Base-by-base conservation (phyloP, 1,140 invertebrate species). In the Oscheius sp. region DNA sequence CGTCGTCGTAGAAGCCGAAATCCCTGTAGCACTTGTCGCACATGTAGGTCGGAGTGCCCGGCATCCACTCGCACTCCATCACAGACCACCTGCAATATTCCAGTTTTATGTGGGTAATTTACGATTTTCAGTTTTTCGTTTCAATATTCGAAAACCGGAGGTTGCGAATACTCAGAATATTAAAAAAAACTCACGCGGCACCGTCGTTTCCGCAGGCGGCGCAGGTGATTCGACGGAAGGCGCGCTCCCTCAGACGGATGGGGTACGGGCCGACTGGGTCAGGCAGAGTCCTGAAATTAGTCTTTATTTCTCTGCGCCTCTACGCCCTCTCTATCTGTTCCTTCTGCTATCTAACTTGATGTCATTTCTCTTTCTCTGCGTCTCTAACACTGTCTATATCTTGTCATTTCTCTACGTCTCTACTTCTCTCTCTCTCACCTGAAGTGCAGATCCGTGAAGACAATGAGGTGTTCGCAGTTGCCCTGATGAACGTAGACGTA, bases 401-500 rank as follows among this genome's bases (percentile, higher is more conserved):
- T n/a, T n/a, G n/a, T n/a, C n/a, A n/a, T n/a, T n/a, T n/a, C n/a
- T n/a, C 7, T 10, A 61, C 26, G 15, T 26, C 18, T 61, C 32
- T 61, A 3, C 4, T 29, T 29, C 4, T 61, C 32, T 13, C 32
- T 28, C 31, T 28, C n/a, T 13, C 7, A 70, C 68, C 55, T 62
- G 15, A 71, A 35, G 23, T 32, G 58, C 1, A 63, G n/a, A 34
- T 71, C 69, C 31, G 58, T 71, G 61, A 71, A 71, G 15, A 63
- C 59, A 28, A 71, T 55, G 2, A 64, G 46, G 34, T 71, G 69
- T 26, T 71, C 69, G 29, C 69, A 71, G 31, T 55, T 58, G 1
- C 69, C 69, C 31, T 71, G 69, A 64, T 71, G 69, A 31, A 58
- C 34, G 58, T 71, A 71, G 13, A 71, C 46, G 26, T 64, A 71